Conservation (phyloP, 2,797 vertebrate genomes). For the Catostomus latipinnis region DNA sequence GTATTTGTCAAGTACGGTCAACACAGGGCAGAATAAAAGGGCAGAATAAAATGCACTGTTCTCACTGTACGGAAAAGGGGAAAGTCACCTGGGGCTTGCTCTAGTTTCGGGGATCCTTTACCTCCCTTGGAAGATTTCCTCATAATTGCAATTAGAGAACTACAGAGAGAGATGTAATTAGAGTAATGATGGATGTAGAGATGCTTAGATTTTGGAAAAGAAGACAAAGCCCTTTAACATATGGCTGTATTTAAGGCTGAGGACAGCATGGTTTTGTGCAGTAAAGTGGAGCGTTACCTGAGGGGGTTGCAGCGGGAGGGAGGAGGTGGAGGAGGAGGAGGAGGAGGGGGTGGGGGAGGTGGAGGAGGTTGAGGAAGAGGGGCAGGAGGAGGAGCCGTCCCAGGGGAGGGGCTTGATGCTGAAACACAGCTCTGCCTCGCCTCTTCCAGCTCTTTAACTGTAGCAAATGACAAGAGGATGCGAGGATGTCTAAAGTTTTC, state of each 20-base stretch:
- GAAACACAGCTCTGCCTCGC: slow-evolving; percentile 56
- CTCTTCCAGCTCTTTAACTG: slow-evolving; percentile 76
- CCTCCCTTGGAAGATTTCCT: slow-evolving; percentile 80
- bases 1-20: neutral
- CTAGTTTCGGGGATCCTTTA: slow-evolving; percentile 73
- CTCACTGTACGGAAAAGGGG: neutral
- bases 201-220: neutral
- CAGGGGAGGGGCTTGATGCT: slow-evolving; percentile 65
- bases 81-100: slow-evolving; percentile 73
- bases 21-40: neutral
- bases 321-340: slow-evolving; percentile 76
- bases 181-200: no score
- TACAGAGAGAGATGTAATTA: slow-evolving; percentile 53
- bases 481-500: neutral
- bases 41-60: neutral
- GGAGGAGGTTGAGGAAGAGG: slow-evolving; percentile 75
- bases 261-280: slow-evolving; percentile 16
- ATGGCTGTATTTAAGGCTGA: neutral
- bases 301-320: slow-evolving; percentile 82
- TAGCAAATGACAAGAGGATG: slow-evolving; percentile 33
- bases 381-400: slow-evolving; percentile 64
- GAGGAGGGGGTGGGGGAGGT: slow-evolving; percentile 74
- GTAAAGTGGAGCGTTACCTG: slow-evolving; percentile 71
- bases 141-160: slow-evolving; percentile 85
- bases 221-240: neutral